Conservation (phyloP, 2,888 invertebrate genomes). For the Drosophila colorata region DNA sequence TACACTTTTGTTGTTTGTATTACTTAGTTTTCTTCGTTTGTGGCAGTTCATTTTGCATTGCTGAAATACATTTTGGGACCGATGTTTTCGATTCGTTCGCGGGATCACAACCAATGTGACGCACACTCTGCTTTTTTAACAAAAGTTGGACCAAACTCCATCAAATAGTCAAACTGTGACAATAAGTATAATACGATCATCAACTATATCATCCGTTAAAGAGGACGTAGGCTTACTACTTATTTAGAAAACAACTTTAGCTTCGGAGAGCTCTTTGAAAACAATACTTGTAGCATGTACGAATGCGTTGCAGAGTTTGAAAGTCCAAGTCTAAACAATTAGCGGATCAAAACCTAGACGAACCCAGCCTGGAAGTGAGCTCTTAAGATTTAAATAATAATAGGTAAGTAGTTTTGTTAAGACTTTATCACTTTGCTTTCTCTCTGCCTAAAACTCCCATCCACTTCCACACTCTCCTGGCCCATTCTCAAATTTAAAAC, state of each 20-base stretch:
- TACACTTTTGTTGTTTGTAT: conserved; percentile 9
- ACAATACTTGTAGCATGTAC: conserved; percentile 30
- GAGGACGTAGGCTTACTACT: not conserved
- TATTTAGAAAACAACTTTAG: not conserved
- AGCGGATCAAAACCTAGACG: conserved; percentile 10
- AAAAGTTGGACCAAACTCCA: conserved; percentile 8
- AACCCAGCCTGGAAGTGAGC: conserved; percentile 31
- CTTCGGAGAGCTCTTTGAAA: conserved; percentile 4
- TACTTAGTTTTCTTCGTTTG: conserved; percentile 17
- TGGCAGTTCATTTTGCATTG: conserved; percentile 53
- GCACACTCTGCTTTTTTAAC: conserved; percentile 9
- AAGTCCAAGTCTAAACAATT: conserved; percentile 34
- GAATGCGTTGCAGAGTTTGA: conserved; percentile 28
- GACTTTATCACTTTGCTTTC: conserved; percentile 76
- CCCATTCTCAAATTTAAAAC: conserved; percentile 38
- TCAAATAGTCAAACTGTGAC: conserved; percentile 13
- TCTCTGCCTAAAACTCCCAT: conserved; percentile 26
- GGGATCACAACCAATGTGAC: conserved; percentile 51
- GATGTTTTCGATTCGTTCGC: conserved; percentile 19
- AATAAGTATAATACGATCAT: not conserved
- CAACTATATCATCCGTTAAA: not conserved
- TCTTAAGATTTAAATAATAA: conserved; percentile 34
- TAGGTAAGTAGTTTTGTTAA: conserved; percentile 58
- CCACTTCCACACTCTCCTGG: not conserved
- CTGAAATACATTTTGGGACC: conserved; percentile 44